Conservation (phyloP, 2,797 vertebrate species). For the Alcedo quadribrachys region DNA sequence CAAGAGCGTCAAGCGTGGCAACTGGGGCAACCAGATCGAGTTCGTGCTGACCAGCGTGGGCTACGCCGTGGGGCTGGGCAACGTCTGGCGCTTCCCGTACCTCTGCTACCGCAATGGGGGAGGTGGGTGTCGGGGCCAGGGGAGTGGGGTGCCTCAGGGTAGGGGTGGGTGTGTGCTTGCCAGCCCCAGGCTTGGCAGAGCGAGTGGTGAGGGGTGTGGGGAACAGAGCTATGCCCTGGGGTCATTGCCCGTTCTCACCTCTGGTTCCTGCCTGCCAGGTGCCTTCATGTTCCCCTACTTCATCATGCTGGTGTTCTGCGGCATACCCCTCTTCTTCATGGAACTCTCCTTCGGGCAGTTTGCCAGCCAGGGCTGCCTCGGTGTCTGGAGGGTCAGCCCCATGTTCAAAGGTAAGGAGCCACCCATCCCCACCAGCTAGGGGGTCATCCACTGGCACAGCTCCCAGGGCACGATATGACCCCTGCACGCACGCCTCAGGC, state of each 20-base stretch:
- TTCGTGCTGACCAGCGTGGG: slow-evolving; percentile 98
- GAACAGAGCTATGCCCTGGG: rapidly evolving
- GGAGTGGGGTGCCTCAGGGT: neutral
- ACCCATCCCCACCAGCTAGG: rapidly evolving
- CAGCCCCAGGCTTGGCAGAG: neutral
- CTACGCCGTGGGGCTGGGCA: slow-evolving; percentile 97
- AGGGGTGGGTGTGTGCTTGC: too few relatives aligned
- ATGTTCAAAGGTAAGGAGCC: slow-evolving; percentile 95
- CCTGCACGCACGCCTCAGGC: neutral
- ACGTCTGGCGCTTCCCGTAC: slow-evolving; percentile 99
- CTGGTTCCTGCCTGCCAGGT: slow-evolving; percentile 76
- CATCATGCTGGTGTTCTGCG: slow-evolving; percentile 98
- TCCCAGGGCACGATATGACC: rapidly evolving
- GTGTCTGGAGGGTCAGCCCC: slow-evolving; percentile 97
- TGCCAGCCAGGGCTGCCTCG: slow-evolving; percentile 94
- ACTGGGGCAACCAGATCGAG: slow-evolving; percentile 99
- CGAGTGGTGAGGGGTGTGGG: neutral
- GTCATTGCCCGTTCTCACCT: neutral
- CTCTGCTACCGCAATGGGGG: slow-evolving; percentile 99
- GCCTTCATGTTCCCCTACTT: slow-evolving; percentile 99
- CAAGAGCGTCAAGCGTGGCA: slow-evolving; percentile 93
- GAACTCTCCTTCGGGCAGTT: slow-evolving; percentile 98
- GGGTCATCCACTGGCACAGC: neutral
- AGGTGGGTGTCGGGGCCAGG: slow-evolving; percentile 77
- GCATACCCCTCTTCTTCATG: slow-evolving; percentile 98